Base-by-base conservation (phyloP, 2,113 vertebrate species). In the Cochlearius cochlearius region DNA sequence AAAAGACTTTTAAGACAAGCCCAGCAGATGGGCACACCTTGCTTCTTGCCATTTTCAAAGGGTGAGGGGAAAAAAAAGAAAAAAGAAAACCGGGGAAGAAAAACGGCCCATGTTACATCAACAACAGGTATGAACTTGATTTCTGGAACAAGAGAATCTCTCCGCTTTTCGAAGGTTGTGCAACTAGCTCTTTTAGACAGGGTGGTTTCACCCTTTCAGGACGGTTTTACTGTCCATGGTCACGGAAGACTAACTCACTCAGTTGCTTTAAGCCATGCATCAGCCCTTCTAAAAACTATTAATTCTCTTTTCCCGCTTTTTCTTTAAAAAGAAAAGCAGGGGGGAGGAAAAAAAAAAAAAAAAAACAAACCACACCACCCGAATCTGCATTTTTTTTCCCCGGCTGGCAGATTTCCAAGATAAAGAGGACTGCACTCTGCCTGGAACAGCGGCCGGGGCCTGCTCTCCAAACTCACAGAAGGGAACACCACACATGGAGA, bases 41-140 rank as follows among this genome's bases (percentile, higher is more conserved):
- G 18, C 19, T 83, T 56, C 66, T 74, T 60, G 55, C 17, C 30
- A 50, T 56, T 79, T 91, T 63, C 56, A 78, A 93, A 87, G 23
- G 26, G 9, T 16, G 39, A 60, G 12, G 5, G 3, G 7, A 36
- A 17, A 52, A 53, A 34, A 47, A 25, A 49, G 18, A 16, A 53
- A 64, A 43, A 76, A 67, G n/a, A 88, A 87, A 92, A 43, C 23
- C 1, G 0, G 52, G 30, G 73, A 73, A 84, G 34, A 68, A 93
- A 76, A 72, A 69, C 63, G 63, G 52, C 53, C 74, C 68, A 18
- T 16, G n/a, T 95, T 97, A 96, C 95, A 96, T 88, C 94, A 97
- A 64, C 87, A 39, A 97, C 98, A 98, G 97, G 98, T 97, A 97
- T 22, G 50, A 97, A 97, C 98, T 98, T 98, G 98, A 97, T 88